phyloP scores from a whole-genome alignment of 2,888 invertebrate species.

The Pocota personata region DNA sequence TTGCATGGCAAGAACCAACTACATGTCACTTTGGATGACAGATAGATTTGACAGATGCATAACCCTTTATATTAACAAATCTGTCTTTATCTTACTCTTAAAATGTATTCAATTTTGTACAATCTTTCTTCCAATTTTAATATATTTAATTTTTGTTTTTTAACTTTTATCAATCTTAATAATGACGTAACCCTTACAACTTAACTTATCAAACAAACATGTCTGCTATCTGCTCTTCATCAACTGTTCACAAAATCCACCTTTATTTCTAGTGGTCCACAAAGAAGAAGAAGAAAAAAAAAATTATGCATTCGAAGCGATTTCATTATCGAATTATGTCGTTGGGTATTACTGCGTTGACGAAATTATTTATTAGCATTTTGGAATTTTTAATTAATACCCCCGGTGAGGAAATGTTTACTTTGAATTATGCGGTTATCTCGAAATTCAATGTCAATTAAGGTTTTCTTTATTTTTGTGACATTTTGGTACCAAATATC shows the following conservation, averaged over 20 bases:
- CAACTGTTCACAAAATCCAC: background rate
- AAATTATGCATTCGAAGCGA: conserved; percentile 51
- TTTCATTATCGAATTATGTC: conserved; percentile 62
- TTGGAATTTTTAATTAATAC: conserved; percentile 57
- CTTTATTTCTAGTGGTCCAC: background rate
- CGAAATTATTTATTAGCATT: conserved; percentile 71
- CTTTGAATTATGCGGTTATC: conserved; percentile 35
- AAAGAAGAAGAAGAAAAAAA: background rate
- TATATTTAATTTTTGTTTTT: background rate
- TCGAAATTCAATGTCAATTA: conserved; percentile 65
- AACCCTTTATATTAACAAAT: no score
- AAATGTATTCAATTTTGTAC: no score
- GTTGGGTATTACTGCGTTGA: conserved; percentile 51
- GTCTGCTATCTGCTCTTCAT: background rate
- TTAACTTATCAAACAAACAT: conserved; percentile 2
- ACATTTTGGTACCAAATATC: conserved; percentile 11
- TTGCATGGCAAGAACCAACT: no score
- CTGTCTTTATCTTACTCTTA: no score
- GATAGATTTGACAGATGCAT: no score
- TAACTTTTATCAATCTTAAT: background rate
- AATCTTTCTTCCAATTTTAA: no score
- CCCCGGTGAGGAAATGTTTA: conserved; percentile 59
- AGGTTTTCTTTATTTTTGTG: background rate
- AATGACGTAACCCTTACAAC: conserved; percentile 21
- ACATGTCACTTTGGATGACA: no score